Percentiles rank a stretch among this genome's conserved stretches.
Conservation (phyloP, 2,888 invertebrate genomes). For the Galeruca laticollis region DNA sequence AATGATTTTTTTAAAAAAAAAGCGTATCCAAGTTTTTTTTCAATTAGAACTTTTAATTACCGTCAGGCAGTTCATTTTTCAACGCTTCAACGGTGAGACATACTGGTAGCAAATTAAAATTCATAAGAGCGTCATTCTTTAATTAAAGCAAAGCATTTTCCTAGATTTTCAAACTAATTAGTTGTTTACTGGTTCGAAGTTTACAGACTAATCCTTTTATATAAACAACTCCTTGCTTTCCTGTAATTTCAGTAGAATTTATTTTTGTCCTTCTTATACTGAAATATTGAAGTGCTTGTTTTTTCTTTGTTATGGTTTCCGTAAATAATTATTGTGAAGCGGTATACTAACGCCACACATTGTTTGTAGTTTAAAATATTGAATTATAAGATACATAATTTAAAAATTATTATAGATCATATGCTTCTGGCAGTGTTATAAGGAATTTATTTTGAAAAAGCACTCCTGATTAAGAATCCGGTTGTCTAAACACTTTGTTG, state of each 20-base stretch:
- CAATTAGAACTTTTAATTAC: constrained; percentile 20
- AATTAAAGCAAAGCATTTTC: constrained; percentile 39
- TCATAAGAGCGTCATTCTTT: constrained; percentile 32
- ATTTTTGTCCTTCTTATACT: background rate
- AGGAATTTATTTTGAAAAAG: no score
- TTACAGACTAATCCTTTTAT: constrained; percentile 41
- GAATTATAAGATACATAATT: no score
- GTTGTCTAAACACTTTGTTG: no score
- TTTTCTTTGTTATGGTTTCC: background rate
- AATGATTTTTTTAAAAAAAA: background rate
- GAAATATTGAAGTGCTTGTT: background rate
- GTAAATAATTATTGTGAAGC: background rate
- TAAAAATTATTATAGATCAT: no score
- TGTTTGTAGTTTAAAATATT: no score
- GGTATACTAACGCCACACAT: background rate
- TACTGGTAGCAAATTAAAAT: constrained; percentile 33
- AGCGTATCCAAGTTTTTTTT: constrained; percentile 3
- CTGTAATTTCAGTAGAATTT: constrained; percentile 12
- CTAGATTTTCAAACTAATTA: constrained; percentile 39
- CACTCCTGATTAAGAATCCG: no score
- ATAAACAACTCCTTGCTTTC: constrained; percentile 31
- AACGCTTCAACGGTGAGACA: constrained; percentile 30
- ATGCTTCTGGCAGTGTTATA: no score
- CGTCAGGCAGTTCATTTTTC: constrained; percentile 21
- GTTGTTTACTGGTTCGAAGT: constrained; percentile 43